Evolutionary conservation across 2,113 vertebrate genomes (phyloP), one percentile per base, ranked within the genome.

Genomic region (Dicaeum eximium): DNA sequence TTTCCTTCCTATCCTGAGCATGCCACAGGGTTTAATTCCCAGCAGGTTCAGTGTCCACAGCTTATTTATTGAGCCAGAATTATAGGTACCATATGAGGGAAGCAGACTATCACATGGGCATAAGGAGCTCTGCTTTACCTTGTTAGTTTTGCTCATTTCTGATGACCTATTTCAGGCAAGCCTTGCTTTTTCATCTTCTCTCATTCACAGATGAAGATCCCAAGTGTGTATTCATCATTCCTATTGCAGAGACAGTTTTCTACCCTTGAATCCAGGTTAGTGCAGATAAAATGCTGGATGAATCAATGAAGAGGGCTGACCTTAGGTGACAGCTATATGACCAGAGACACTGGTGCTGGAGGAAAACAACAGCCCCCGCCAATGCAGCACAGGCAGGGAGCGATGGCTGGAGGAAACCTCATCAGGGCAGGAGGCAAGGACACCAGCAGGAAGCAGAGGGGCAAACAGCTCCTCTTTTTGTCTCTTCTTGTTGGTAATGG

Each of bases 331-430:
- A 92, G 60, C 33, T 79, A 19, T 51, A 56, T 4, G 15, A 60
- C 48, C 4, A 2, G 0, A 2, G 28, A 37, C 1, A 1, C 16
- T 24, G 7, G 31, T 37, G 37, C 50, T 10, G 1, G 40, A 64
- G 17, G n/a, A 67, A 85, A 90, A 51, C 37, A 48, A 70, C 37
- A 66, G 80, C 42, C 40, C 23, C 58, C 53, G 62, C 7, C 38
- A 56, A 38, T 1, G 4, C 28, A 61, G 16, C 1, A 7, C 31
- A 60, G 47, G 12, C 51, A 42, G 11, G 30, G 57, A 88, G 31
- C 0, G 0, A 42, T 1, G 11, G 30, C 24, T 47, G 42, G 54
- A 77, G 21, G 35, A 77, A 77, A 73, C 10, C 9, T 70, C 13
- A 1, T 23, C 38, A 47, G 16, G 42, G 31, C 30, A 88, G 37